Base-by-base conservation (phyloP, 2,888 invertebrate species). In the Ectemnius continuus region DNA sequence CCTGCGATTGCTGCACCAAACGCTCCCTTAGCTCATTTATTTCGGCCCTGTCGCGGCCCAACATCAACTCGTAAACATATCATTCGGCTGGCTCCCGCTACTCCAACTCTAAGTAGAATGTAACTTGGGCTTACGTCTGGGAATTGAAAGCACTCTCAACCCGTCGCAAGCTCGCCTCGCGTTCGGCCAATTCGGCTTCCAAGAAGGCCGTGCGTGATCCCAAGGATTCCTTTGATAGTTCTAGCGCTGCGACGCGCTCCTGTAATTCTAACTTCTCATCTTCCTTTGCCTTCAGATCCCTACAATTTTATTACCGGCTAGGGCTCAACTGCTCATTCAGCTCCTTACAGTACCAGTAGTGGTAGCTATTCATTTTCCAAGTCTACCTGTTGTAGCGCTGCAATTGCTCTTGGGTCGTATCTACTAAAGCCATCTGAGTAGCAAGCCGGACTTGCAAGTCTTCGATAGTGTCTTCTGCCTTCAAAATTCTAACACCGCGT, bases 1-100 rank as follows among this genome's bases (percentile, higher is more conserved):
- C 86, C 59, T 86, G 84, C 5, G 88, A 86, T 69, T 88, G 87
- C 1, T 84, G 84, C 52, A 85, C 48, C 36, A 88, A 8, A 28
- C 83, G 87, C 52, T 88, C 89, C 48, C 79, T 84, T 26, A 90
- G 76, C 13, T 88, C 88, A 11, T 76, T 85, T 56, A 90, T 63
- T 79, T 89, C 84, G 66, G 61, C 65, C 76, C 89, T 85, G 13
- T 8, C 36, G 36, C 11, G 36, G 6, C 23, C 23, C 1, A 23
- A 23, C n/a, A 8, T 11, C 36, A 36, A 36, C 0, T 36, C 8
- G 36, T 36, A 36, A 36, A 36, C 8, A 36, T 1, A 36, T 36
- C 36, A 8, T 4, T 36, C 36, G 11, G 36, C 8, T 6, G 36
- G 6, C 6, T 6, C 6, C 36, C 36, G 36, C 6, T 36, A 8